These are phyloP conservation scores for Paraescarpia echinospica DNA, from an alignment of 1,140 invertebrate genomes.

Conservation along the genomic window DNA sequence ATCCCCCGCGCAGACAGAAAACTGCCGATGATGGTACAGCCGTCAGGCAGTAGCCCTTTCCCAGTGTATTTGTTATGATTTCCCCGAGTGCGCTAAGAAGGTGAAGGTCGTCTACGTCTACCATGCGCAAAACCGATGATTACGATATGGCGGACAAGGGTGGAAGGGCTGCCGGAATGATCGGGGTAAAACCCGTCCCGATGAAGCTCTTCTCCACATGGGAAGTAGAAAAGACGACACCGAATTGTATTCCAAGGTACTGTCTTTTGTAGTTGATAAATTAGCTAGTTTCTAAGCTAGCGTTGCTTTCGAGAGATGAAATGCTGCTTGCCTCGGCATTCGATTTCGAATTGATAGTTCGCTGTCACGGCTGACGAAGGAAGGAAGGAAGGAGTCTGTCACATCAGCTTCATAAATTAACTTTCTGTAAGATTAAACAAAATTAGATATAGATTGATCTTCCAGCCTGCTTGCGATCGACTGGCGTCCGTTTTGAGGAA, in stretches of 20 bases:
- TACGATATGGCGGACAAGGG: conserved; percentile 52
- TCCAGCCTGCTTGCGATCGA: not conserved
- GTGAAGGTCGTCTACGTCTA: conserved; percentile 12
- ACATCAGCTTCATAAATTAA: not conserved
- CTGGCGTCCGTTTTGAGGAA: not conserved
- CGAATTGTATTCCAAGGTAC: conserved; percentile 83
- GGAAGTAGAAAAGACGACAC: conserved; percentile 94
- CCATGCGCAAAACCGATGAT: conserved; percentile 18
- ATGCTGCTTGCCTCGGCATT: conserved; percentile 3
- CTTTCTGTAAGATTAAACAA: not conserved
- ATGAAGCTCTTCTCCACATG: conserved; percentile 97
- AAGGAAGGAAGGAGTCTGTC: not conserved
- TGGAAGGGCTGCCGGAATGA: conserved; percentile 40
- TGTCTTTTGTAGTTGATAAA: not conserved
- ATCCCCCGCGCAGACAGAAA: not conserved
- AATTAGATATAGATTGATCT: not conserved
- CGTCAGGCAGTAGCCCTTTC: not conserved
- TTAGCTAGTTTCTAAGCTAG: not conserved
- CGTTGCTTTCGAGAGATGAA: not conserved
- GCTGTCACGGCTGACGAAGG: not conserved
- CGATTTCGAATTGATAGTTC: not conserved
- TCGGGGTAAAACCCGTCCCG: conserved; percentile 76
- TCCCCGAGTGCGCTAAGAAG: not conserved
- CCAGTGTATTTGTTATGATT: not conserved
- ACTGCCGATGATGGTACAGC: not conserved